These are phyloP conservation scores for Scaptomyza parva DNA, from an alignment of 2,888 invertebrate species.

Conservation along the genomic window DNA sequence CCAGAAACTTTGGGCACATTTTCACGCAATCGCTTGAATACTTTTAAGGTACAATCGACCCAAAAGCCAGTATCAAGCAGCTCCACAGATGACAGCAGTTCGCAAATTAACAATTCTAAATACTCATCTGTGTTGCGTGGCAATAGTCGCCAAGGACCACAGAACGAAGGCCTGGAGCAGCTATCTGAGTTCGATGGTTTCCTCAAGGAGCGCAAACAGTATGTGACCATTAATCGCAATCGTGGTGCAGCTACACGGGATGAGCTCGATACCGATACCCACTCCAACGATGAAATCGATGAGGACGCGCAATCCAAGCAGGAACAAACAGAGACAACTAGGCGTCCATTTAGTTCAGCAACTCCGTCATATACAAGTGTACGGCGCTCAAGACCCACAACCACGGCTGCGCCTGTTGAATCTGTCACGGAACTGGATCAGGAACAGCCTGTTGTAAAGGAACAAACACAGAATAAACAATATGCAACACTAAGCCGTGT, in stretches of 20 bases:
- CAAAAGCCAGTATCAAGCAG: constrained; percentile 15
- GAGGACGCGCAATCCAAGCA: constrained; percentile 23
- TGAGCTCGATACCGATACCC: constrained; percentile 29
- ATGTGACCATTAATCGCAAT: constrained; percentile 88
- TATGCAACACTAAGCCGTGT: constrained; percentile 78
- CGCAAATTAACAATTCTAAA: constrained; percentile 78
- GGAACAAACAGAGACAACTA: constrained; percentile 46
- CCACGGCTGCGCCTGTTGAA: constrained; percentile 17
- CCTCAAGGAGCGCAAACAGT: constrained; percentile 87
- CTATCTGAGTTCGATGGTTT: constrained; percentile 83
- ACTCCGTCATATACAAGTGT: constrained; percentile 90
- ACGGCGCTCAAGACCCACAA: constrained; percentile 87
- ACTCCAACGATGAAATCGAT: constrained; percentile 13
- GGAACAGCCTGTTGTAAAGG: constrained; percentile 12
- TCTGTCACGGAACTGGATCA: constrained; percentile 14
- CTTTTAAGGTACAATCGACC: constrained; percentile 8
- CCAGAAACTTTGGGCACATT: constrained; percentile 80
- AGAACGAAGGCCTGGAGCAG: constrained; percentile 86
- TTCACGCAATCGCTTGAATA: constrained; percentile 79
- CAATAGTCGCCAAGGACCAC: constrained; percentile 87
- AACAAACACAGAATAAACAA: constrained; percentile 53
- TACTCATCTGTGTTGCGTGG: constrained; percentile 87
- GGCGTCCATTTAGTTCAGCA: constrained; percentile 66
- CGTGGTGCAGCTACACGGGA: constrained; percentile 84
- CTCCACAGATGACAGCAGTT: constrained; percentile 17